Conservation (phyloP, 2,797 vertebrate genomes). For the Periophthalmus magnuspinnatus region DNA sequence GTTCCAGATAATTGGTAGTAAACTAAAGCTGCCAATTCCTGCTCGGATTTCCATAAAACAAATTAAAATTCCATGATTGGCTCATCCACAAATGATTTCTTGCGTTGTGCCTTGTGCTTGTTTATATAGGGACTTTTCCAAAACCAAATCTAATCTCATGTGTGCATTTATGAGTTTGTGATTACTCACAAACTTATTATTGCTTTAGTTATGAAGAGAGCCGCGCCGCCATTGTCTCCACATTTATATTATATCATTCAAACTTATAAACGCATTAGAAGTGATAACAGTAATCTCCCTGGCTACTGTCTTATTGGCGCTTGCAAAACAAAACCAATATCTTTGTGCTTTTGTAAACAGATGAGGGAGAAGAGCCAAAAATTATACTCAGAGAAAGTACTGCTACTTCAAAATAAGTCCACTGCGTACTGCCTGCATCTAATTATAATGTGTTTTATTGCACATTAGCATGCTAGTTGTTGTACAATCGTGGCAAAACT, state of each 20-base stretch:
- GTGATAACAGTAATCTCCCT: not conserved
- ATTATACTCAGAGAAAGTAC: no score
- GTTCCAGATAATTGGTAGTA: not conserved
- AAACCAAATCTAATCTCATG: not conserved
- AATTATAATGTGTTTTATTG: no score
- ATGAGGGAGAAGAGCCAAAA: no score
- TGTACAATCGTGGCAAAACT: no score
- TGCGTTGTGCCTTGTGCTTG: not conserved
- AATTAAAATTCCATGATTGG: not conserved
- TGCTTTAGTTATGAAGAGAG: not conserved
- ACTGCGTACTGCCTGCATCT: no score
- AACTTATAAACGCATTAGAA: constrained; percentile 3
- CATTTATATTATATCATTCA: constrained; percentile 9
- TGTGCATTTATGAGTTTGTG: not conserved
- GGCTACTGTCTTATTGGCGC: not conserved
- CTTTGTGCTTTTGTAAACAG: not conserved
- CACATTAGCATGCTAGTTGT: no score
- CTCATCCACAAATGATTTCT: not conserved
- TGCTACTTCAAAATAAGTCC: no score
- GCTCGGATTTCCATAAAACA: not conserved
- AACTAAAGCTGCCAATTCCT: not conserved
- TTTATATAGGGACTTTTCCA: not conserved
- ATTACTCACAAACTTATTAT: not conserved
- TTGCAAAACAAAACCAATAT: not conserved
- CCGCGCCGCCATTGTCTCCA: not conserved